Base-by-base conservation (phyloP, 2,888 invertebrate species). In the Cerastis rubricosa region DNA sequence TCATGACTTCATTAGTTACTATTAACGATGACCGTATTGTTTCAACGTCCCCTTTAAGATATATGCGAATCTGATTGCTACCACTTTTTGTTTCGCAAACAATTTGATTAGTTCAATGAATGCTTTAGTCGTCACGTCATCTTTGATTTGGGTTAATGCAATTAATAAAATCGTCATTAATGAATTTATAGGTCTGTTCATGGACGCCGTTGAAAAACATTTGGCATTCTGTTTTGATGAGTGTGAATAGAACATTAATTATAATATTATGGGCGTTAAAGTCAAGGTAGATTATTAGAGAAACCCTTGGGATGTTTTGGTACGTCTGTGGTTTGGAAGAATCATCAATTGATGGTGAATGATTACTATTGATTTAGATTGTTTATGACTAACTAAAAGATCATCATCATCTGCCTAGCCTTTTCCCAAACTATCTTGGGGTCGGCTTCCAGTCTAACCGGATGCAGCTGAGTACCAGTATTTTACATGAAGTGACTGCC, bases 81-180 rank as follows among this genome's bases (percentile, higher is more conserved):
- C 19, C 29, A 75, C 29, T 75, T 79, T 74, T 73, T 77, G 29
- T 64, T 66, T 81, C 59, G 68, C 79, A 87, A 86, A 86, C 87
- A 83, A 83, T 83, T 83, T 83, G 25, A 83, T 87, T 83, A 80
- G 40, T 19, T 54, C 66, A 66, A 77, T 74, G 68, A 71, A 74
- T 85, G 64, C 22, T 72, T 83, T 6, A 19, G 45, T 45, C 35
- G 64, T 51, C 35, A 71, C 85, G 85, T 88, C 85, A 88, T 63
- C 74, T 40, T 17, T 69, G 51, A 76, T 74, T 82, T 86, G 81
- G 25, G 54, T 22, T 67, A 78, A 72, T 72, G 57, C 6, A 22
- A 63, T 81, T 68, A 85, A 85, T 74, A 51, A 78, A 85, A 76
- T 49, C 45, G 49, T 71, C 81, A 66, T 85, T 71, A n/a, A 82